A percentile compares a stretch with the other conserved stretches of the same genome.
phyloP scores from a whole-genome alignment of 2,113 vertebrate genomes.

The Galemys pyrenaicus region DNA sequence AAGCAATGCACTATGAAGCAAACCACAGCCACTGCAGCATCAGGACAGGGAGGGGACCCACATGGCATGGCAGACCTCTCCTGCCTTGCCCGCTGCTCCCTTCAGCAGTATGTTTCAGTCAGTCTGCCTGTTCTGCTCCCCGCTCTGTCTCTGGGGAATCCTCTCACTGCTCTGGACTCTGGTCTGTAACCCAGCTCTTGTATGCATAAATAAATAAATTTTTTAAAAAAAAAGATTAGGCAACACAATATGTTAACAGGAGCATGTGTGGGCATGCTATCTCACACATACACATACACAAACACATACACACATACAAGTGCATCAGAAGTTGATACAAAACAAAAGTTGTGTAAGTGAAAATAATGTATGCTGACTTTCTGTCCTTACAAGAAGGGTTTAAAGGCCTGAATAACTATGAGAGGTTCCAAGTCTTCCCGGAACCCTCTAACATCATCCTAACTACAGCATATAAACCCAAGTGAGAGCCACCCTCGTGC shows the following conservation, averaged over 20 bases:
- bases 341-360: conserved; percentile 46
- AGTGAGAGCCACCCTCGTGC: neutral
- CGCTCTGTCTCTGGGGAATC: too few relatives aligned
- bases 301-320: neutral
- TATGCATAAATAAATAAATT: too few relatives aligned
- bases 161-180: too few relatives aligned
- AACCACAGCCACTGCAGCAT: too few relatives aligned
- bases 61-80: too few relatives aligned
- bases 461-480: neutral
- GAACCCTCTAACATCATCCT: neutral
- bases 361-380: conserved; percentile 57
- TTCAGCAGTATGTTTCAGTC: too few relatives aligned
- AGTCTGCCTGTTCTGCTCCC: too few relatives aligned
- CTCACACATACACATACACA: conserved; percentile 37
- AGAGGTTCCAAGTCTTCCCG: neutral
- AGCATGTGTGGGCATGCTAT: neutral
- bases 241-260: neutral
- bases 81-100: too few relatives aligned
- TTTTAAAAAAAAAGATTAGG: too few relatives aligned
- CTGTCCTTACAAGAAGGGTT: neutral
- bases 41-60: too few relatives aligned
- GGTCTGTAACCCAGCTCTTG: too few relatives aligned
- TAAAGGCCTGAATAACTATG: conserved; percentile 42
- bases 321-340: conserved; percentile 29
- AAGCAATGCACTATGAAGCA: too few relatives aligned